phyloP scores from a whole-genome alignment of 2,888 invertebrate species.

The Limnephilus auricula region DNA sequence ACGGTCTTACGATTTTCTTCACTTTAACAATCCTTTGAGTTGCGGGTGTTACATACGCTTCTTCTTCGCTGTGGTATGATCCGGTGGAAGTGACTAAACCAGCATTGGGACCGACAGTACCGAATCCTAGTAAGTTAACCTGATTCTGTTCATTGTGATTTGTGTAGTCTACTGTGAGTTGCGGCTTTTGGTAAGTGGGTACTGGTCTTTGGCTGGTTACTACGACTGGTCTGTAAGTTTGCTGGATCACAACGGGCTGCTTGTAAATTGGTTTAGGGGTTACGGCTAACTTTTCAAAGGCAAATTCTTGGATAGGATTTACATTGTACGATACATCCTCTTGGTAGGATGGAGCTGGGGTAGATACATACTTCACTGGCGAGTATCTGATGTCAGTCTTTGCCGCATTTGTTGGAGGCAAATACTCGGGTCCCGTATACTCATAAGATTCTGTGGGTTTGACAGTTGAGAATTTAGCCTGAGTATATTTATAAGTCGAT shows the following conservation, averaged over 20 bases:
- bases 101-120: constrained; percentile 75
- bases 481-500: constrained; percentile 53
- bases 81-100: constrained; percentile 72
- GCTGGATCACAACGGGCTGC: constrained; percentile 62
- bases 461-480: constrained; percentile 66
- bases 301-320: constrained; percentile 71
- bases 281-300: constrained; percentile 68
- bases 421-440: constrained; percentile 63
- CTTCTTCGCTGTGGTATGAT: constrained; percentile 72
- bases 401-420: constrained; percentile 70
- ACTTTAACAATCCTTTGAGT: constrained; percentile 62
- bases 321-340: constrained; percentile 67
- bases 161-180: constrained; percentile 55
- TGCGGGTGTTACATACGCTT: constrained; percentile 68
- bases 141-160: constrained; percentile 74
- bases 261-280: constrained; percentile 65
- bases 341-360: constrained; percentile 58
- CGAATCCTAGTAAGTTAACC: constrained; percentile 73
- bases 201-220: constrained; percentile 68
- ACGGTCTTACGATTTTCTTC: constrained; percentile 69
- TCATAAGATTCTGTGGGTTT: constrained; percentile 49
- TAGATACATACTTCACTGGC: constrained; percentile 58
- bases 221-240: constrained; percentile 59
- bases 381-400: constrained; percentile 55
- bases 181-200: constrained; percentile 66